phyloP scores from a whole-genome alignment of 2,797 vertebrate species.

The Leptatherina wallacei region DNA sequence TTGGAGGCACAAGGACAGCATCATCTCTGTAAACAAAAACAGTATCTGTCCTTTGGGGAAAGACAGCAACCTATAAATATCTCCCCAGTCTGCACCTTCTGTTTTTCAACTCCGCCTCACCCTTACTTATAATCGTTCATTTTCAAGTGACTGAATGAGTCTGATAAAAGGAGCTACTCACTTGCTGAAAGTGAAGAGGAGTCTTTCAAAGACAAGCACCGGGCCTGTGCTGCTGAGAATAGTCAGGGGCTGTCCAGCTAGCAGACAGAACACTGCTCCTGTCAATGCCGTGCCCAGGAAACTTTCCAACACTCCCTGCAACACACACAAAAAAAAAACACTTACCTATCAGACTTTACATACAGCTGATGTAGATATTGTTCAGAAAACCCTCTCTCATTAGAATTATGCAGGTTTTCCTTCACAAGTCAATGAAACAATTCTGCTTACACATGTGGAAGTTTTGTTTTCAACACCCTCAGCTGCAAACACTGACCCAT shows the following conservation, averaged over 20 bases:
- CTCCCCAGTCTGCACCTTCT: not conserved
- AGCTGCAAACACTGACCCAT: conserved; percentile 30
- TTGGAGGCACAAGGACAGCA: not conserved
- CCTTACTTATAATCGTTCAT: not conserved
- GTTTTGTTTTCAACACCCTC: conserved; percentile 37
- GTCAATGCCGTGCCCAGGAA: conserved; percentile 95
- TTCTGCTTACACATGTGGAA: conserved; percentile 31
- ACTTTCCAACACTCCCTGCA: conserved; percentile 84
- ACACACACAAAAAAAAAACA: conserved; percentile 8
- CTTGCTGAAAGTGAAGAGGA: conserved; percentile 98
- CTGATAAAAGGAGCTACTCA: conserved; percentile 74
- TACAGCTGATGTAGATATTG: not conserved
- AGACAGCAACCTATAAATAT: conserved; percentile 11
- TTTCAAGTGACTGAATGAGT: not conserved
- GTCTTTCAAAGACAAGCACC: conserved; percentile 94
- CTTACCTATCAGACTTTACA: not conserved
- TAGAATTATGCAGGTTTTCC: not conserved
- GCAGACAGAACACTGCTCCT: conserved; percentile 91
- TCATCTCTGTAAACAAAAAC: conserved; percentile 6
- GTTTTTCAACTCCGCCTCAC: not conserved
- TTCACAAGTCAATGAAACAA: not conserved
- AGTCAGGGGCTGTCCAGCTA: conserved; percentile 94
- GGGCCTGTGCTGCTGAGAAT: conserved; percentile 98
- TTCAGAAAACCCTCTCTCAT: not conserved
- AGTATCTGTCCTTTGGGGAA: conserved; percentile 19